Conservation (phyloP, 2,113 vertebrate species). For the Hydrolagus affinis region DNA sequence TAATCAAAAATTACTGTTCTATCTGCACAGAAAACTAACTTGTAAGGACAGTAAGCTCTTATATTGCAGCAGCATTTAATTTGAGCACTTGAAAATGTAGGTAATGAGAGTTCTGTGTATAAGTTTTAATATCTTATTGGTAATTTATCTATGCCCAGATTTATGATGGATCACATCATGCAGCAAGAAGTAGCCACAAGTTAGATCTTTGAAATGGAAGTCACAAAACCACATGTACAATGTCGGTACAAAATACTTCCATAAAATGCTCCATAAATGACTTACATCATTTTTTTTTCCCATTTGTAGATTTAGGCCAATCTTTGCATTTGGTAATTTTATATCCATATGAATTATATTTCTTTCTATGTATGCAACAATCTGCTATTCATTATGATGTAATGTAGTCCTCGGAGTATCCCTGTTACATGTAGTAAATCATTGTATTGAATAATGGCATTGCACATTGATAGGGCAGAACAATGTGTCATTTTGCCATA, state of each 20-base stretch:
- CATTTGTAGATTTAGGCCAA: neutral
- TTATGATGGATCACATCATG: conserved; percentile 16
- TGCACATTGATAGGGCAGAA: conserved; percentile 28
- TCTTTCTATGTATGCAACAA: neutral
- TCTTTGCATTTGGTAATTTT: conserved; percentile 23
- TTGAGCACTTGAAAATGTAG: neutral
- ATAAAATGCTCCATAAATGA: conserved; percentile 5
- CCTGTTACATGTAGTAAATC: conserved; percentile 25
- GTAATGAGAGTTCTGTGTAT: neutral
- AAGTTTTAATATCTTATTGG: conserved; percentile 21
- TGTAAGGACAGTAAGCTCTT: neutral
- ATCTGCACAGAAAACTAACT: neutral
- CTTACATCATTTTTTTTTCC: neutral
- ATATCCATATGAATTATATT: conserved; percentile 18
- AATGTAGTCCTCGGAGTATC: conserved; percentile 23
- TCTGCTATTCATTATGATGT: conserved; percentile 27
- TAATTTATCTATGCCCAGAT: conserved; percentile 13
- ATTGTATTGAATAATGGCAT: conserved; percentile 29
- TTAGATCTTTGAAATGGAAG: conserved; percentile 18
- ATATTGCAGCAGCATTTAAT: neutral
- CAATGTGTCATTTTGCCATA: conserved; percentile 24
- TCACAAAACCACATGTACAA: conserved; percentile 13
- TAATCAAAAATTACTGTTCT: conserved; percentile 9
- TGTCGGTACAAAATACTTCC: conserved; percentile 11
- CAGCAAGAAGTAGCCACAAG: neutral